These are phyloP conservation scores for Tetanocera ferruginea DNA, from an alignment of 2,888 invertebrate species.

Conservation along the genomic window DNA sequence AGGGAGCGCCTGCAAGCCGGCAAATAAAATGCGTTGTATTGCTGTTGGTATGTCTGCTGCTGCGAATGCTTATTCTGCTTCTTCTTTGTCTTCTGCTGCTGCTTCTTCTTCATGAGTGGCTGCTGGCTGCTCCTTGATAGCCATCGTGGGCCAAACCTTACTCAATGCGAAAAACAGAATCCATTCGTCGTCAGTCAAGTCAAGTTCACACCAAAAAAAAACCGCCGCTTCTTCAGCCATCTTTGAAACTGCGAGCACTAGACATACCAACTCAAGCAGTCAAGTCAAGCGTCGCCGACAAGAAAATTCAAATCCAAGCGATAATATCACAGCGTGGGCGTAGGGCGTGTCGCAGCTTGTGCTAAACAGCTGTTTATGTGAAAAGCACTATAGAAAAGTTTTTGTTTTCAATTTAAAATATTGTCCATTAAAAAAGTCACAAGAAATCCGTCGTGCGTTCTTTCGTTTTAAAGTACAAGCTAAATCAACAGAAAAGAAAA, in stretches of 20 bases:
- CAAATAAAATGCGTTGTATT: constrained; percentile 17
- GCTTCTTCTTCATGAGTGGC: neutral
- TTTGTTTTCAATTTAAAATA: neutral
- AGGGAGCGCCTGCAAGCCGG: constrained; percentile 34
- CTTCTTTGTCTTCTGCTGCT: neutral
- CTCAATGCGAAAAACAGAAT: constrained; percentile 66
- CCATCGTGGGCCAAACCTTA: constrained; percentile 56
- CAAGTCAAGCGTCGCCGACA: constrained; percentile 13
- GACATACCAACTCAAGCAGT: neutral
- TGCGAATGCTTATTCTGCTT: neutral
- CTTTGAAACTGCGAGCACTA: constrained; percentile 10
- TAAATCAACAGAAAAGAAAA: neutral
- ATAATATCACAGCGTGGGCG: neutral
- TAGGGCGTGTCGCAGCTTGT: constrained; percentile 16
- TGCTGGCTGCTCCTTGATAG: constrained; percentile 1
- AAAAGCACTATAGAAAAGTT: neutral
- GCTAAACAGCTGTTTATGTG: neutral
- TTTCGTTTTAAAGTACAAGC: neutral
- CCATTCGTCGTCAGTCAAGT: constrained; percentile 65
- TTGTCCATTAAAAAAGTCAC: neutral
- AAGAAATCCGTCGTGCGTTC: constrained; percentile 20
- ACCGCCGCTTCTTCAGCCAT: constrained; percentile 17
- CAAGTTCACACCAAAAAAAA: constrained; percentile 52
- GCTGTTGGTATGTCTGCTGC: constrained; percentile 8
- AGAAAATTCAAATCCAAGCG: neutral